Evolutionary conservation across 1,140 invertebrate genomes (phyloP).

Genomic region (Venustaconcha ellipsiformis): DNA sequence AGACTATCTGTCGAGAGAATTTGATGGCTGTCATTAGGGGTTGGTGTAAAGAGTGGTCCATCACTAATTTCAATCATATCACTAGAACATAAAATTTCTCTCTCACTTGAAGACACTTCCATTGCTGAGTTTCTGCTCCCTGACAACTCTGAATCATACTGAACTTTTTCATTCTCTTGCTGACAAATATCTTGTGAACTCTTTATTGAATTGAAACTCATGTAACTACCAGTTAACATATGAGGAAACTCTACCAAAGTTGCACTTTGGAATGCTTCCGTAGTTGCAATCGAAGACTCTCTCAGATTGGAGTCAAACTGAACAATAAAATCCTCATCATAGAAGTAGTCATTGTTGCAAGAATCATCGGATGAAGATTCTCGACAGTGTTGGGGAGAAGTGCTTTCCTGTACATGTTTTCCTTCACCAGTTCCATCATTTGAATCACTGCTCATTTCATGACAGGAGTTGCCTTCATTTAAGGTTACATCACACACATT

Average conservation of each 20-base stretch:
- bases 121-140: constrained; percentile 53
- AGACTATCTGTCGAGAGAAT: constrained; percentile 50
- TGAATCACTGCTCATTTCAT: too few relatives aligned
- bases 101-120: constrained; percentile 61
- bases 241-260: constrained; percentile 49
- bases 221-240: constrained; percentile 59
- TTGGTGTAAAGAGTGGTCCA: constrained; percentile 61
- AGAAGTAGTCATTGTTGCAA: constrained; percentile 60
- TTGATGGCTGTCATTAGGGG: constrained; percentile 39
- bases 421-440: too few relatives aligned
- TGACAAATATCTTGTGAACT: constrained; percentile 33
- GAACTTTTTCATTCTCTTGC: background rate
- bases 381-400: too few relatives aligned
- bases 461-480: too few relatives aligned
- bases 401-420: too few relatives aligned
- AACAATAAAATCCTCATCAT: constrained; percentile 64
- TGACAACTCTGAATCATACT: constrained; percentile 56
- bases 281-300: constrained; percentile 38
- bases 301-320: constrained; percentile 62
- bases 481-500: too few relatives aligned
- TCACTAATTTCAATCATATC: constrained; percentile 63
- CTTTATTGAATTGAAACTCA: constrained; percentile 44
- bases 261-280: constrained; percentile 22
- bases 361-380: constrained; percentile 9
- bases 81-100: constrained; percentile 65